These are phyloP conservation scores for Acanthosoma haemorrhoidale DNA, from an alignment of 2,888 invertebrate genomes.

Conservation along the genomic window DNA sequence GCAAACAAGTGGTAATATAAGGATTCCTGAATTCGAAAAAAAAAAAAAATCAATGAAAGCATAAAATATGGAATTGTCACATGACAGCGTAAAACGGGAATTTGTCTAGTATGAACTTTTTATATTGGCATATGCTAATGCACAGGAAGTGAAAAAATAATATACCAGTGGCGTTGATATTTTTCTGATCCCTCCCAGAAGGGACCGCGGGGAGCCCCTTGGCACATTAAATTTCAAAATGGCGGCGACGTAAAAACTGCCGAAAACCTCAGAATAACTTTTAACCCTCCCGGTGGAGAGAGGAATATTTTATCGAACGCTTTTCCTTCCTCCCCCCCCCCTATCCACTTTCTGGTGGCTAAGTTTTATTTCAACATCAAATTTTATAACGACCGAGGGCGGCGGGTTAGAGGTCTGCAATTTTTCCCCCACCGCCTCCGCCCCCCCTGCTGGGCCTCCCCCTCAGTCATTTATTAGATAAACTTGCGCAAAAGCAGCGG, in stretches of 20 bases:
- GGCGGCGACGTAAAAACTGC: slow-evolving; percentile 29
- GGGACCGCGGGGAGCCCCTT: slow-evolving; percentile 13
- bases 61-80: too few relatives aligned
- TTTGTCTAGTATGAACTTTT: too few relatives aligned
- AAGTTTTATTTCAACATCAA: slow-evolving; percentile 34
- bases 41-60: too few relatives aligned
- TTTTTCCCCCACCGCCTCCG: not conserved
- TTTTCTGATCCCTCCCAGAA: too few relatives aligned
- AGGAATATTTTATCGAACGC: slow-evolving; percentile 31
- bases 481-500: slow-evolving; percentile 33
- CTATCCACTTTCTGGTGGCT: not conserved
- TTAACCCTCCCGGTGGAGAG: not conserved
- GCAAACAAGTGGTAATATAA: too few relatives aligned
- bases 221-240: slow-evolving; percentile 31
- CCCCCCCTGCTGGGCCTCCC: not conserved
- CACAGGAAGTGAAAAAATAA: too few relatives aligned
- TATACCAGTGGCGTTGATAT: too few relatives aligned
- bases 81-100: too few relatives aligned
- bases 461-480: slow-evolving; percentile 33
- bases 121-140: too few relatives aligned
- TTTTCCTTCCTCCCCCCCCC: not conserved
- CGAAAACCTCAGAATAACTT: slow-evolving; percentile 30
- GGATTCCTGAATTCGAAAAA: too few relatives aligned
- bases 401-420: not conserved
- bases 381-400: slow-evolving; percentile 22